These are phyloP conservation scores for Eupsilia transversa DNA, from an alignment of 2,888 invertebrate genomes.

Conservation along the genomic window DNA sequence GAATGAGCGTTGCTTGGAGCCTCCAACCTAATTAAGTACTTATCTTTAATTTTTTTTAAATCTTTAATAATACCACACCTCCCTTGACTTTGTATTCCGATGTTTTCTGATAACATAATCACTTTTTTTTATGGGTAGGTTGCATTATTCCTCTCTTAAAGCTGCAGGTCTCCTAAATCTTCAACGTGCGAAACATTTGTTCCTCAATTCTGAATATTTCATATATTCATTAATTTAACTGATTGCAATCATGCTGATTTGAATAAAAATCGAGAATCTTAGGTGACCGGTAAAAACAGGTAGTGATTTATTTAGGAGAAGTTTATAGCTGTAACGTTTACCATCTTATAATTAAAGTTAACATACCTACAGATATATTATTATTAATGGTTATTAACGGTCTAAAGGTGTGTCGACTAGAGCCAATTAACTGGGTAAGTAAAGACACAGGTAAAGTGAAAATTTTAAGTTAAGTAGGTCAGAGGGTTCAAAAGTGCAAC, in stretches of 20 bases:
- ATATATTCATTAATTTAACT: slow-evolving; percentile 19
- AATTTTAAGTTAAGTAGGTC: slow-evolving; percentile 30
- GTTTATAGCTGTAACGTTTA: slow-evolving; percentile 39
- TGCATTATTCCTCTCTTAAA: neutral
- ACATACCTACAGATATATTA: slow-evolving; percentile 1
- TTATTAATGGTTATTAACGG: too few relatives aligned
- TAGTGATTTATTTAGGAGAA: slow-evolving; percentile 48
- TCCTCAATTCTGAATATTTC: slow-evolving; percentile 6
- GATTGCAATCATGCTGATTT: slow-evolving; percentile 49
- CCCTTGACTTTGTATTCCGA: neutral
- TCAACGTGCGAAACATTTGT: neutral
- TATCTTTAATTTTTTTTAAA: neutral
- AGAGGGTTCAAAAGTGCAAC: slow-evolving; percentile 26
- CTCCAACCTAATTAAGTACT: neutral
- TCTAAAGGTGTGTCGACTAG: neutral
- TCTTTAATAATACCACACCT: neutral
- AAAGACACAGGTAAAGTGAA: slow-evolving; percentile 2
- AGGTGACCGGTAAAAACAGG: slow-evolving; percentile 49
- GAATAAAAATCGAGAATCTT: slow-evolving; percentile 60
- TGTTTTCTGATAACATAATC: too few relatives aligned
- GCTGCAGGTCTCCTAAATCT: neutral
- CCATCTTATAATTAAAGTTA: slow-evolving; percentile 25
- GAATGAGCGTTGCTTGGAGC: neutral
- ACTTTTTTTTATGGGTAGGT: neutral
- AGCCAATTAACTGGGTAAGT: slow-evolving; percentile 13